Conservation (phyloP, 2,888 invertebrate species). For the Drosophila longiperda region DNA sequence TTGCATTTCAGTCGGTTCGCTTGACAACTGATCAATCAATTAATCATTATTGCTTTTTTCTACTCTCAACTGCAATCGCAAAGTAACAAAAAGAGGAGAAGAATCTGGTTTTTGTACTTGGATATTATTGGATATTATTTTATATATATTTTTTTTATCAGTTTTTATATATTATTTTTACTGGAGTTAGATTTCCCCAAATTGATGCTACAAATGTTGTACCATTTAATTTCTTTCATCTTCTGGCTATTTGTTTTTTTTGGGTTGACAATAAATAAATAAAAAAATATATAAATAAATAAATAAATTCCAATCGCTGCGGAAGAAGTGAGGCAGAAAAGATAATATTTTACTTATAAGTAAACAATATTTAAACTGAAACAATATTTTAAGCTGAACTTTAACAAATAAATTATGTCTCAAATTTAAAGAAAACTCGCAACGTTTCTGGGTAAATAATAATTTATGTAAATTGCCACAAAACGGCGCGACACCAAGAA, state of each 20-base stretch:
- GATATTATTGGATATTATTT: not conserved
- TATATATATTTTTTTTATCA: too few relatives aligned
- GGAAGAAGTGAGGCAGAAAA: not conserved
- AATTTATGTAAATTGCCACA: slow-evolving; percentile 47
- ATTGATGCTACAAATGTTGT: too few relatives aligned
- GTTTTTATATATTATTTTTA: too few relatives aligned
- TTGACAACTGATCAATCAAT: slow-evolving; percentile 10
- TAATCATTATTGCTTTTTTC: not conserved
- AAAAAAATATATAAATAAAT: too few relatives aligned
- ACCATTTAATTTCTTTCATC: too few relatives aligned
- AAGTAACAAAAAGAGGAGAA: not conserved
- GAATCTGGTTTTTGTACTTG: not conserved
- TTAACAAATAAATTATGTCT: not conserved
- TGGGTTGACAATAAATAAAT: too few relatives aligned
- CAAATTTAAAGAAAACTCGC: not conserved
- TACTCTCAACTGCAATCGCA: not conserved
- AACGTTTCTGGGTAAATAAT: slow-evolving; percentile 27
- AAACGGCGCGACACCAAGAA: slow-evolving; percentile 29
- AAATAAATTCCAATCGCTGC: too few relatives aligned
- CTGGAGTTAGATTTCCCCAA: too few relatives aligned
- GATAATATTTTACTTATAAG: not conserved
- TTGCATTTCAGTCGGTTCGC: not conserved
- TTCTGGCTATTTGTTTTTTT: too few relatives aligned
- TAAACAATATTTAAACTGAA: not conserved
- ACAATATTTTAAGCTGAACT: not conserved